A percentile compares a stretch with the other conserved stretches of the same genome.
Evolutionary conservation across 2,113 vertebrate genomes (phyloP).

Genomic region (Copsychus sechellarum): DNA sequence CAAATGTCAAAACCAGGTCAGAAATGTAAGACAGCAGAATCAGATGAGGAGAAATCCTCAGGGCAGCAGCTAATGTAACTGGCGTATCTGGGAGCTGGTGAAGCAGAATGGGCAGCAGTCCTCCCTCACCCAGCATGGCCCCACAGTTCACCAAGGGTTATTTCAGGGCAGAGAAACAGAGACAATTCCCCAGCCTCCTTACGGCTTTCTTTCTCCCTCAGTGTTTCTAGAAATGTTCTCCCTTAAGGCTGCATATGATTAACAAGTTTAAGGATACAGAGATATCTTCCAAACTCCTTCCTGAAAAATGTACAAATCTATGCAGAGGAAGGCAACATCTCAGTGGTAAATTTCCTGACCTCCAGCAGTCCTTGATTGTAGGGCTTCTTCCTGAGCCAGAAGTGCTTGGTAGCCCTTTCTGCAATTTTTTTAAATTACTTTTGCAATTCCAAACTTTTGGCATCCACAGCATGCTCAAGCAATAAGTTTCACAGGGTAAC

Average conservation of each 20-base stretch:
- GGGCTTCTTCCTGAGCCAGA: background rate
- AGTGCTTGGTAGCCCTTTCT: background rate
- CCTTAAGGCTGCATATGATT: background rate
- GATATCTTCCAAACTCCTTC: background rate
- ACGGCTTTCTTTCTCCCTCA: background rate
- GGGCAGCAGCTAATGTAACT: background rate
- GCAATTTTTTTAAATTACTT: background rate
- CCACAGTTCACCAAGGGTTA: background rate
- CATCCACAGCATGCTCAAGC: background rate
- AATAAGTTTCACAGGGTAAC: background rate
- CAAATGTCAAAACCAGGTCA: slow-evolving; percentile 50
- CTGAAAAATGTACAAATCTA: background rate
- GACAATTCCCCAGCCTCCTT: background rate
- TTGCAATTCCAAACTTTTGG: background rate
- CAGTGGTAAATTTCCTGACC: background rate
- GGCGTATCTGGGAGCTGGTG: background rate
- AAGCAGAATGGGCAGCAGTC: background rate
- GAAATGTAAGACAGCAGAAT: background rate
- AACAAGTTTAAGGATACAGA: background rate
- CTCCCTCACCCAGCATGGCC: background rate
- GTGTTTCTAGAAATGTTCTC: background rate
- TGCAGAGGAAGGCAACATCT: background rate
- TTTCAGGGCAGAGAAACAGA: background rate
- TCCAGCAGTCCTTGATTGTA: background rate
- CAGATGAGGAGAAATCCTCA: background rate